Percentiles rank a stretch among this genome's conserved stretches.
Evolutionary conservation across 2,888 invertebrate species (phyloP).

Genomic region (Conchocele bisecta): DNA sequence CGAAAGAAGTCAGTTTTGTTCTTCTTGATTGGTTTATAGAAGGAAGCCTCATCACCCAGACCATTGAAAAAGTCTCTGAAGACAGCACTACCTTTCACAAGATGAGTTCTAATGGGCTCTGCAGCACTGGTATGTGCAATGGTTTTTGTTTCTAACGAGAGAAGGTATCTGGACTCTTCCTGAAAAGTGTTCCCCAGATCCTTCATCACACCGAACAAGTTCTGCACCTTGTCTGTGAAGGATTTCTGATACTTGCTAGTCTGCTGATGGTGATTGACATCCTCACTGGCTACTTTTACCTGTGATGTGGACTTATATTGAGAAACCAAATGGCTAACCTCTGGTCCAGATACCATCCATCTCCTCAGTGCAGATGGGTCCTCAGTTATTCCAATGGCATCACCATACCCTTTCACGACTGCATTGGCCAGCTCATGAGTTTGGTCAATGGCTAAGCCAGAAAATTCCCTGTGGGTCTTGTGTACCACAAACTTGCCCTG

Average conservation of each 20-base stretch:
- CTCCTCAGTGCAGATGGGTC: conserved; percentile 52
- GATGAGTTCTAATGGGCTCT: conserved; percentile 28
- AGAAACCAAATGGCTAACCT: conserved; percentile 19
- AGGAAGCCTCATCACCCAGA: conserved; percentile 16
- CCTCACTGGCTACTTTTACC: not conserved
- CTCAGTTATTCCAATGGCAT: conserved; percentile 63
- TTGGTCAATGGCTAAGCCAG: conserved; percentile 61
- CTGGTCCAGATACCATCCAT: conserved; percentile 67
- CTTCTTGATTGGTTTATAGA: conserved; percentile 48
- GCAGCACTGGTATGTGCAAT: conserved; percentile 38
- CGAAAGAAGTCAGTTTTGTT: conserved; percentile 32
- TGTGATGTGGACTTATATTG: conserved; percentile 34
- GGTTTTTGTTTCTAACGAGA: conserved; percentile 43
- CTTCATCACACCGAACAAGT: not conserved
- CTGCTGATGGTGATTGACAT: conserved; percentile 11
- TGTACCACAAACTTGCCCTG: conserved; percentile 56
- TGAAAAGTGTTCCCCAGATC: conserved; percentile 23
- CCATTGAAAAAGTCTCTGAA: conserved; percentile 18
- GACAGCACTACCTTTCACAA: conserved; percentile 15
- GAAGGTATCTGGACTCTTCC: conserved; percentile 19
- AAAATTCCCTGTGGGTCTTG: conserved; percentile 56
- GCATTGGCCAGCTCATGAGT: conserved; percentile 67
- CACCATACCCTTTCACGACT: conserved; percentile 64
- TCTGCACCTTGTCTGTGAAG: conserved; percentile 9
- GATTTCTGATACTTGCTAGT: not conserved